Evolutionary conservation across 1,140 invertebrate genomes (phyloP).

Genomic region (Phthorimaea operculella): DNA sequence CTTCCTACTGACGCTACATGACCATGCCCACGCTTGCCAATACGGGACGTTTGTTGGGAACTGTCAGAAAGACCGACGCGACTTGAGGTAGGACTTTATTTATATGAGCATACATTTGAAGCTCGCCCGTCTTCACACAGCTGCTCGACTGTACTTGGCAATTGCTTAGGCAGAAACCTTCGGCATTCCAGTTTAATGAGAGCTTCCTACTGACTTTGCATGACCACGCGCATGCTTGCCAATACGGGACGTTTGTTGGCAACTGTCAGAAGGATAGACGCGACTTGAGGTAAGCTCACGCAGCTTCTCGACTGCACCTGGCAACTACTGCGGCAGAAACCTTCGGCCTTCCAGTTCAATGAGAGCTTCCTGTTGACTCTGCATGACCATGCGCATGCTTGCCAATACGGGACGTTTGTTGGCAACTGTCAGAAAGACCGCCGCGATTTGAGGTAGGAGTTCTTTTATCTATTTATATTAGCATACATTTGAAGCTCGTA

Average conservation of each 20-base stretch:
- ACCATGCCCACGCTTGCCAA: conserved; percentile 93
- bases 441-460: conserved; percentile 85
- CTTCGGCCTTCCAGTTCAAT: conserved; percentile 61
- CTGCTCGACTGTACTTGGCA: conserved; percentile 97
- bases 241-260: conserved; percentile 94
- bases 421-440: conserved; percentile 95
- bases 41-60: conserved; percentile 96
- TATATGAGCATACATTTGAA: background rate
- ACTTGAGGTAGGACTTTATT: conserved; percentile 81
- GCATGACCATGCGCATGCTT: conserved; percentile 94
- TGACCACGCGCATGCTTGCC: conserved; percentile 93
- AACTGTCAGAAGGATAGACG: conserved; percentile 93
- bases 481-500: conserved; percentile 73
- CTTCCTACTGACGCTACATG: conserved; percentile 93
- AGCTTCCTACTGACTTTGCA: conserved; percentile 90
- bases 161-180: conserved; percentile 87
- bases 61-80: conserved; percentile 89
- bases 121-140: conserved; percentile 97
- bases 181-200: conserved; percentile 32
- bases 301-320: conserved; percentile 96
- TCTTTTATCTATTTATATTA: too few species aligned
- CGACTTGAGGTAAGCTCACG: conserved; percentile 89
- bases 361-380: conserved; percentile 84
- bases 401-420: conserved; percentile 93
- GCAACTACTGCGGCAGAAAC: conserved; percentile 91